phyloP scores from a whole-genome alignment of 2,888 invertebrate species.

The Sinopyrophorus schimmeli region DNA sequence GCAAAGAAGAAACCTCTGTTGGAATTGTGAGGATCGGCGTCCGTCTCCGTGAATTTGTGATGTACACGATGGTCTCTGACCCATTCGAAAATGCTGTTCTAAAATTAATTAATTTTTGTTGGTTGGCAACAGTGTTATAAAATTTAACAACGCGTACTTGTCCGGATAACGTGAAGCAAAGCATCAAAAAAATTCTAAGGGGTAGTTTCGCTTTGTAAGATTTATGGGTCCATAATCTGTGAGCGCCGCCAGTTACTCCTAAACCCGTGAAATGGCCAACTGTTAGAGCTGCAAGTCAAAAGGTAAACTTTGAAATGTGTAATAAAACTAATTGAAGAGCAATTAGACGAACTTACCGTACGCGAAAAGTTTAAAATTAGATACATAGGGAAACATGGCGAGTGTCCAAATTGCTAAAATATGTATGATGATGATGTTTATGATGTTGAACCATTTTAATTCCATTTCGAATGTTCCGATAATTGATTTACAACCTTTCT shows the following conservation, averaged over 20 bases:
- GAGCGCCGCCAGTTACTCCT: constrained; percentile 94
- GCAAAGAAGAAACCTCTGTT: constrained; percentile 88
- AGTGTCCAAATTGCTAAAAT: constrained; percentile 54
- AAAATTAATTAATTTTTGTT: not conserved
- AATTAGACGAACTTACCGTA: constrained; percentile 69
- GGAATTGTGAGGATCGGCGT: constrained; percentile 82
- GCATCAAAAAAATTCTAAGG: constrained; percentile 73
- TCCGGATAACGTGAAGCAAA: constrained; percentile 76
- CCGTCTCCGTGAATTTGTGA: constrained; percentile 75
- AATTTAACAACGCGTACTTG: constrained; percentile 3
- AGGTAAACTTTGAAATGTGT: too few relatives aligned
- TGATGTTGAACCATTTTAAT: constrained; percentile 66
- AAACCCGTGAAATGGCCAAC: too few relatives aligned
- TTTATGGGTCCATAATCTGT: constrained; percentile 90
- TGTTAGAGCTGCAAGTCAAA: too few relatives aligned
- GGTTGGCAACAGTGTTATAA: not conserved
- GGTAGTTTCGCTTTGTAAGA: constrained; percentile 89
- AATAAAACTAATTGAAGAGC: too few relatives aligned
- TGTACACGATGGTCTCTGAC: constrained; percentile 77
- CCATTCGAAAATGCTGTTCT: constrained; percentile 75
- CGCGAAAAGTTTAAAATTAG: constrained; percentile 56
- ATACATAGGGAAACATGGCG: constrained; percentile 45
- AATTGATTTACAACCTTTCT: constrained; percentile 30
- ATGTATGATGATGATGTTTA: constrained; percentile 61
- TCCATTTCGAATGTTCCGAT: constrained; percentile 59